Conservation (phyloP, 2,797 vertebrate genomes). For the Loriculus beryllinus region DNA sequence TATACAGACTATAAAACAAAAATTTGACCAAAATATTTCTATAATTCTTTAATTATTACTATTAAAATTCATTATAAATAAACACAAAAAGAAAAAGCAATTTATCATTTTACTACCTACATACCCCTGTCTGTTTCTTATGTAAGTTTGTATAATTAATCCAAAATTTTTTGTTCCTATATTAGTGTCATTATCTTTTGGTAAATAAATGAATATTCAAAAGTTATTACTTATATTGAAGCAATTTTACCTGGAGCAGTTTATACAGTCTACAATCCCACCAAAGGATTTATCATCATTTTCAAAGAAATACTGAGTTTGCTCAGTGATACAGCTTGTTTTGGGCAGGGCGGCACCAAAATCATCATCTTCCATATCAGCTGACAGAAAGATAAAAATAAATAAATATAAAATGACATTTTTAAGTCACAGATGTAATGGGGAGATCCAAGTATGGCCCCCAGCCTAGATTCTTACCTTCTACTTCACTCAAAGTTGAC, state of each 20-base stretch:
- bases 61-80: neutral
- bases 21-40: neutral
- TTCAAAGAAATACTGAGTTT: slow-evolving; percentile 98
- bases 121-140: neutral
- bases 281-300: slow-evolving; percentile 90
- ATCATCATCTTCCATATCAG: slow-evolving; percentile 90
- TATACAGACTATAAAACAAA: neutral
- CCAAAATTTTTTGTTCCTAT: neutral
- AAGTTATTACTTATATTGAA: neutral
- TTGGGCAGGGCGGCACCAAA: slow-evolving; percentile 87
- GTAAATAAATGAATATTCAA: neutral
- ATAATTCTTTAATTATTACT: neutral
- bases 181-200: neutral
- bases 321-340: slow-evolving; percentile 98
- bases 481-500: slow-evolving; percentile 16
- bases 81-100: neutral
- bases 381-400: slow-evolving; percentile 68
- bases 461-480: neutral
- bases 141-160: neutral
- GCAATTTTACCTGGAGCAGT: slow-evolving; percentile 90
- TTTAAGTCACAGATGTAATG: neutral
- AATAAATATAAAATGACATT: neutral
- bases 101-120: neutral
- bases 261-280: slow-evolving; percentile 94
- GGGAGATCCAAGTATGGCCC: neutral